Evolutionary conservation across 2,888 invertebrate genomes (phyloP).

Genomic region (Leptopilina syphax): DNA sequence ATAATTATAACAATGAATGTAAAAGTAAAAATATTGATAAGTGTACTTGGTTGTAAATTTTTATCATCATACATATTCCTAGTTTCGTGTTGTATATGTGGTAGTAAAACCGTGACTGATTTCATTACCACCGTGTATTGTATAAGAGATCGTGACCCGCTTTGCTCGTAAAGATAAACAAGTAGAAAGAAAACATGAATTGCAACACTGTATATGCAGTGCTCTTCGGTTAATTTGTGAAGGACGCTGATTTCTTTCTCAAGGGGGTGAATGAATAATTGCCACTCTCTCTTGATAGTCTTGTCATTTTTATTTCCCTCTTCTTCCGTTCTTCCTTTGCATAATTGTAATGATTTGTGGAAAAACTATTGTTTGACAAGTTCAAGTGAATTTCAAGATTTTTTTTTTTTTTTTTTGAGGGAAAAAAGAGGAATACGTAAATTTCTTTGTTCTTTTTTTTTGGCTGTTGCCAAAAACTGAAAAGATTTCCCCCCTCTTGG

Average conservation of each 20-base stretch:
- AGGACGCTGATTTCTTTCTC: conserved; percentile 16
- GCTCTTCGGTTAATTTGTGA: conserved; percentile 28
- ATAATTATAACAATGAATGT: conserved; percentile 12
- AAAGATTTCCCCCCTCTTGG: conserved; percentile 38
- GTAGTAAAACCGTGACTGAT: conserved; percentile 38
- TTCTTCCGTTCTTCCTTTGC: not conserved
- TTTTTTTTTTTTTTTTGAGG: not conserved
- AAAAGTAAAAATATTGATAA: not conserved
- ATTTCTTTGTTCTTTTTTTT: not conserved
- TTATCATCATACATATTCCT: not conserved
- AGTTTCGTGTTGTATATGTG: not conserved
- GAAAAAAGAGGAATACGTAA: too few species aligned
- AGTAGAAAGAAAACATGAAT: conserved; percentile 28
- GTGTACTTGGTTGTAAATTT: not conserved
- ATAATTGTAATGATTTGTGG: not conserved
- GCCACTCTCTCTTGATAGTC: not conserved
- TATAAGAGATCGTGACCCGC: conserved; percentile 41
- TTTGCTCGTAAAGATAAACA: conserved; percentile 34
- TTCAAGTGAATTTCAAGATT: not conserved
- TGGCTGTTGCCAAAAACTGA: conserved; percentile 32
- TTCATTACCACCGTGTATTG: conserved; percentile 39
- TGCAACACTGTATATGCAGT: conserved; percentile 29
- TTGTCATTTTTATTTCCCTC: not conserved
- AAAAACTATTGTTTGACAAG: not conserved
- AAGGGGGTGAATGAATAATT: not conserved